phyloP scores from a whole-genome alignment of 92 coral and sea anemone genomes.

The Parazoanthus swiftii region DNA sequence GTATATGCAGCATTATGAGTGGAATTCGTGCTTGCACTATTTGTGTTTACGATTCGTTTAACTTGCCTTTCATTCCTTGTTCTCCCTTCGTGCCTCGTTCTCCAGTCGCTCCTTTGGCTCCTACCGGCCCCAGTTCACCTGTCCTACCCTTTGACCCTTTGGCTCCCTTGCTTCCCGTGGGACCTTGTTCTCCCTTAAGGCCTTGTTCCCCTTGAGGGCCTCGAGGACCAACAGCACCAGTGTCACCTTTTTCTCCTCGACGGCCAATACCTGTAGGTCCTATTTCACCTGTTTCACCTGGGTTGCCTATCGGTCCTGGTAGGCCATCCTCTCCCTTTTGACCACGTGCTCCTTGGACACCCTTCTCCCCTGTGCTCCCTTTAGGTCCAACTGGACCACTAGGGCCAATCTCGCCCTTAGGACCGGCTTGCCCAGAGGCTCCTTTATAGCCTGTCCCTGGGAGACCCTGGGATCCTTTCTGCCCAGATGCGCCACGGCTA shows the following conservation, averaged over 20 bases:
- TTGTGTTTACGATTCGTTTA: too few relatives aligned
- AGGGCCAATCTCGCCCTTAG: constrained; percentile 13
- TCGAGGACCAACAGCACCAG: not conserved
- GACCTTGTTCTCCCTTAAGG: not conserved
- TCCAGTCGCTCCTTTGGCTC: too few relatives aligned
- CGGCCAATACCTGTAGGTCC: not conserved
- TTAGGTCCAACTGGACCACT: not conserved
- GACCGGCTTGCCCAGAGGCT: not conserved
- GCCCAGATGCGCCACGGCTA: not conserved
- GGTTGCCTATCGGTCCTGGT: not conserved
- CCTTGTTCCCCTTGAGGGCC: not conserved
- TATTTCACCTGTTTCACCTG: not conserved
- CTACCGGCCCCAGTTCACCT: too few relatives aligned
- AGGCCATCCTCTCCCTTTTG: not conserved
- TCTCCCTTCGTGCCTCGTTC: too few relatives aligned
- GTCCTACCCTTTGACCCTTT: too few relatives aligned
- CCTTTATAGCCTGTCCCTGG: constrained; percentile 19
- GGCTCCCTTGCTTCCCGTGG: too few relatives aligned
- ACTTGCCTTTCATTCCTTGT: too few relatives aligned
- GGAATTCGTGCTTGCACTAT: too few relatives aligned
- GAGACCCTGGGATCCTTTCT: constrained; percentile 9
- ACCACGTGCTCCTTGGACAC: not conserved
- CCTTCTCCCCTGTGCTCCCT: constrained; percentile 21
- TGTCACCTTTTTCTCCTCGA: not conserved
- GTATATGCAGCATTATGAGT: too few relatives aligned